Base-by-base conservation (phyloP, 2,113 vertebrate genomes). In the Hemibagrus wyckioides region DNA sequence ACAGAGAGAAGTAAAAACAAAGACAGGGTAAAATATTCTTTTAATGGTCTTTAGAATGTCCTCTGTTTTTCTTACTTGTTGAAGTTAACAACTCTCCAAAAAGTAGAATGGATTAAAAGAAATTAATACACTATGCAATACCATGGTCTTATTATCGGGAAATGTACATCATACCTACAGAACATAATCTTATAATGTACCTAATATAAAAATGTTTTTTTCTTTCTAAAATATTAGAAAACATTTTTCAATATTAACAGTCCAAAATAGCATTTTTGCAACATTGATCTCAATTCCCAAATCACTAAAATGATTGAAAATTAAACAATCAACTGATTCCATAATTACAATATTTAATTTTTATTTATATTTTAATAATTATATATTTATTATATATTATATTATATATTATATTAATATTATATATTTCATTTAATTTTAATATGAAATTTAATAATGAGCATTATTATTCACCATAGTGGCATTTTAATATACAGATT, bases 11-110 rank as follows among this genome's bases (percentile, higher is more conserved):
- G 89, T 83, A 90, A 79, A 89, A 94, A 91, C 93, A 94, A 96
- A 95, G 94, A 92, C 90, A 90, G 93, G 91, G 41, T 87, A 93
- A 94, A 95, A 95, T 95, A 95, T 94, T 93, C 93, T 94, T 95
- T 95, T 93, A 94, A 94, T 93, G 92, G 91, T 90, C 93, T 94
- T 92, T 93, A 92, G 91, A 92, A 90, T 90, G 91, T 91, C 71
- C 75, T 89, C 91, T 92, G 92, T 92, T 94, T 94, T 76, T 92
- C 91, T 92, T 67, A 81, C 89, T 61, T 59, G 89, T 93, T 92
- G 88, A 92, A 57, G 30, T 86, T 91, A 92, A 94, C 91, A 90
- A 88, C 92, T 87, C 92, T 90, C 86, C 85, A 89, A 67, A 83
- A 88, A 54, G 54, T 0, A 83, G 17, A 92, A 88, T 59, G 83